Evolutionary conservation across 2,113 vertebrate genomes (phyloP), one percentile per base, ranked within the genome.

Genomic region (Megalops atlanticus): DNA sequence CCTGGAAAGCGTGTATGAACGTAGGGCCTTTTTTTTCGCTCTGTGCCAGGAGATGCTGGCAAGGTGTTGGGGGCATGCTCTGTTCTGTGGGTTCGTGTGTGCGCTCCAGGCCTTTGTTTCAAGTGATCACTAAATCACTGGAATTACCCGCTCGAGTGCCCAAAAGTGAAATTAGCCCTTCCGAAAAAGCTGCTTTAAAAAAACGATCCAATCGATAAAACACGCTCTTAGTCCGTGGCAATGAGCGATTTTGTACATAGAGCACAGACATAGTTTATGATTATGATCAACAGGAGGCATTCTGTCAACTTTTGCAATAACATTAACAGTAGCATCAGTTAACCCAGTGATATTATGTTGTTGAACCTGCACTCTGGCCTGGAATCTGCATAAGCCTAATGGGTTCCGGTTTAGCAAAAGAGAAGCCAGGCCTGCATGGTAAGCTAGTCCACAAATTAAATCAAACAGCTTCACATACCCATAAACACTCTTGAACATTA

Each of bases 71-170:
- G 12, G 31, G 12, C 3, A 16, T 12, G 2, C 33, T 49, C 10
- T 36, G 24, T 18, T 52, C 68, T 39, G 69, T 10, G 8, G 43
- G 45, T 52, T 18, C 15, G 18, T 16, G 40, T 18, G 38, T 10
- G 14, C 5, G 64, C 33, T 71, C 69, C 33, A 35, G 43, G 64
- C 58, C 47, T 47, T 24, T 36, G 77, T 43, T 31, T 71, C 43
- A 15, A 39, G 68, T 14, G 41, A 49, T 74, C 43, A 16, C 41
- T 27, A 35, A 27, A 39, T 73, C 70, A 40, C 69, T 47, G 31
- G 38, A 49, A 69, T 71, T 72, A 49, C 40, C 35, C 54, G 79
- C 79, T 80, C n/a, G n/a, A 74, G 35, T 31, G 21, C 35, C 70
- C 24, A 27, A 39, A 43, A 33, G 64, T 27, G 10, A 33, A 78